A percentile compares a stretch with the other conserved stretches of the same genome.
Conservation (phyloP, 2,113 vertebrate genomes). For the Todiramphus saurophagus region DNA sequence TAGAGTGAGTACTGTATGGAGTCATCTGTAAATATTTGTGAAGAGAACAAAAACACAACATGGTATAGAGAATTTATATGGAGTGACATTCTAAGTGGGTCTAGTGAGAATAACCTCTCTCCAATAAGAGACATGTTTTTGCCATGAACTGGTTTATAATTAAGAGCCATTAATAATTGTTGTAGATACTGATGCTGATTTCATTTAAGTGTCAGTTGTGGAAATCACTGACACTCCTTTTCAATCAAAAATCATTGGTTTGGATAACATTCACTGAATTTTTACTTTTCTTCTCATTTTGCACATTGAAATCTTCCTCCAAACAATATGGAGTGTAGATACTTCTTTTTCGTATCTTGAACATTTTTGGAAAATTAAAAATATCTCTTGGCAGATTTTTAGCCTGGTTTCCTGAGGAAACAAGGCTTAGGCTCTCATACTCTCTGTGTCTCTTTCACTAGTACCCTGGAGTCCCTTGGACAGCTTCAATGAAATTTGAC, state of each 20-base stretch:
- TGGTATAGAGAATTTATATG: neutral
- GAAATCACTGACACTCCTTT: neutral
- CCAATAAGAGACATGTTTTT: neutral
- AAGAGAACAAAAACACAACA: neutral
- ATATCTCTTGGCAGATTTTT: conserved; percentile 5
- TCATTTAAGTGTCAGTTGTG: neutral
- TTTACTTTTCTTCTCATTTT: neutral
- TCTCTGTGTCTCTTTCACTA: neutral
- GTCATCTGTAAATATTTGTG: neutral
- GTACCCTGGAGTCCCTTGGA: neutral
- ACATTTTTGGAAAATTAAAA: neutral
- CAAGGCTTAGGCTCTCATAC: neutral
- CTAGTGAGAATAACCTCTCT: neutral
- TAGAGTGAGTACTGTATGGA: neutral
- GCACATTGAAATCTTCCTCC: neutral
- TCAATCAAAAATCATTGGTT: neutral
- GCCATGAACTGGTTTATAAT: neutral
- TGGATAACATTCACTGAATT: neutral
- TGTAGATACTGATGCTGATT: neutral
- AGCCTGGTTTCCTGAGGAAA: conserved; percentile 40
- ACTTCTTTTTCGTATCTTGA: neutral
- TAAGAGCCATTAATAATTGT: neutral
- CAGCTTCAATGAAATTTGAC: neutral
- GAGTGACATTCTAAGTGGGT: neutral
- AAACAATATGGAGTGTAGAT: neutral